Evolutionary conservation across 2,797 vertebrate species (phyloP).

Genomic region (Kryptopterus vitreolus): DNA sequence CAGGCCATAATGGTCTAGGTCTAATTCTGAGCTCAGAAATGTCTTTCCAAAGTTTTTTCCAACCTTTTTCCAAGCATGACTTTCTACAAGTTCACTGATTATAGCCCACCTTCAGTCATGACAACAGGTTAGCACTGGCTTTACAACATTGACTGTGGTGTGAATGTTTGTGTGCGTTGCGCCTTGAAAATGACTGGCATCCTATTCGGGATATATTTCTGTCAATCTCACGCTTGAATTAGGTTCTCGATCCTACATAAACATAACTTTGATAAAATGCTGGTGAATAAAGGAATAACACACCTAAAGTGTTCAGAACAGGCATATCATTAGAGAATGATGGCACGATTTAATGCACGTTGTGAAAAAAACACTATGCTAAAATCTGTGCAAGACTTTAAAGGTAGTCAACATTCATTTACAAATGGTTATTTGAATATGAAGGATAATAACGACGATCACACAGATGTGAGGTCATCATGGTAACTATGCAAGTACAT

Average conservation of each 20-base stretch:
- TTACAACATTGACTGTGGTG: background rate
- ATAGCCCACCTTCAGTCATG: background rate
- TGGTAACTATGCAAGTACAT: slow-evolving; percentile 40
- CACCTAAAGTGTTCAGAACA: background rate
- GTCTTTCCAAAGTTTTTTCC: too few species aligned
- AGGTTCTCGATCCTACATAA: background rate
- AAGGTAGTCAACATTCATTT: background rate
- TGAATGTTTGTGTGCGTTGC: background rate
- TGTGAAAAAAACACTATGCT: background rate
- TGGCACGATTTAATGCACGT: background rate
- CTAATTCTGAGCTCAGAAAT: too few species aligned
- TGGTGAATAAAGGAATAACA: background rate
- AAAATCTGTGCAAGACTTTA: background rate
- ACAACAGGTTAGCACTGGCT: background rate
- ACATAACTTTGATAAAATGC: background rate
- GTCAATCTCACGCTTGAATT: background rate
- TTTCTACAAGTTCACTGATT: background rate
- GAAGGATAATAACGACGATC: background rate
- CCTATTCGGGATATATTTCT: background rate
- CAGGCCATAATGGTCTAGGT: too few species aligned
- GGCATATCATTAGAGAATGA: background rate
- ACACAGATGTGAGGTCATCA: slow-evolving; percentile 17
- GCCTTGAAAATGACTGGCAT: background rate
- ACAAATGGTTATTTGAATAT: background rate
- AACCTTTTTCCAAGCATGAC: too few species aligned